Evolutionary conservation across 2,113 vertebrate genomes (phyloP), one percentile per base, ranked within the genome.

Genomic region (Plecturocebus donacophilus): DNA sequence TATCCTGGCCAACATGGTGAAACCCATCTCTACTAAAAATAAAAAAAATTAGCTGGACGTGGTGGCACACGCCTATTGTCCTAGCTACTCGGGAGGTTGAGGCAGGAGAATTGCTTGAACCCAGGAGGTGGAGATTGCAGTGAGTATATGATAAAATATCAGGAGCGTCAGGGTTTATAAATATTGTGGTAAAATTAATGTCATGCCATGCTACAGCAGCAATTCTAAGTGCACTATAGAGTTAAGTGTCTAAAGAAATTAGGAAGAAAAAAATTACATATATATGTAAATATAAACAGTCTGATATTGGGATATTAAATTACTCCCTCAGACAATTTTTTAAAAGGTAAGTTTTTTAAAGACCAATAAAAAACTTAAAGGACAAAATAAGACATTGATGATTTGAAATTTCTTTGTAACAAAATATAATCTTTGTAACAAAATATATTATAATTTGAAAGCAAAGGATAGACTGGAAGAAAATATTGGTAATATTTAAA

Each of bases 391-490:
- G 16, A 40, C 68, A 32, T 12, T 90, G 21, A 95, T 87, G 14
- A 90, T 95, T 80, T 82, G 49, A 85, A 86, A 90, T 20, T 85
- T 92, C 54, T 90, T 93, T 86, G 40, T 86, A 81, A 92, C 23
- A 88, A 81, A 92, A 70, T 92, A 40, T 6, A 47, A 47, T 47
- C 47, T 38, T 21, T 32, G 6, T 49, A 82, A 82, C 21, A 58
- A 58, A 58, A 23, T 58, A 58, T 35, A n/a, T 32, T 64, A 93
- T 84, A 68, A 77, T 8, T 81, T 95, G 38, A 90, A 86, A 83
- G 40, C 10, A 88, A 82, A 49, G 8, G 49, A 73, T 56, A 56
- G 5, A 93, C 17, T 95, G 38, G 14, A 90, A 73, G 58, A 79
- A 20, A 61, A 70, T 91, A 32, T 94, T 90, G 90, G 4, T 9